These are phyloP conservation scores for Caenorhabditis imperialis DNA, from an alignment of 2,888 invertebrate species.

Conservation along the genomic window DNA sequence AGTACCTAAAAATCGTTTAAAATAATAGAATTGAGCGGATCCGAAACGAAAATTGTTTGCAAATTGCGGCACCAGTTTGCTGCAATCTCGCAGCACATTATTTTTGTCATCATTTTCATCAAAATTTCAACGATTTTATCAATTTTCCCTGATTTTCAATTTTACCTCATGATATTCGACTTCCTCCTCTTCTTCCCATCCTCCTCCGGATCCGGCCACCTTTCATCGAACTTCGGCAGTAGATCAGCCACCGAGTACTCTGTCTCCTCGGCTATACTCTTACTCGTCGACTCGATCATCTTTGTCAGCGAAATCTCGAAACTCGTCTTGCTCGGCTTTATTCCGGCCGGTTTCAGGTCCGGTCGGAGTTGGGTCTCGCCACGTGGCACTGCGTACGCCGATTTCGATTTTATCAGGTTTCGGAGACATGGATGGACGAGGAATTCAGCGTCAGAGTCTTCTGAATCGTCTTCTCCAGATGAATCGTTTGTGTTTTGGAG, in stretches of 20 bases:
- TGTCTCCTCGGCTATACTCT: conserved; percentile 49
- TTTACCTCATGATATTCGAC: conserved; percentile 32
- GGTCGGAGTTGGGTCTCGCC: conserved; percentile 7
- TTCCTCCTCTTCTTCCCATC: conserved; percentile 29
- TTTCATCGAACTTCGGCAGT: conserved; percentile 47
- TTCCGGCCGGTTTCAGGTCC: conserved; percentile 26
- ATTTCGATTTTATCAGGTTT: conserved; percentile 64
- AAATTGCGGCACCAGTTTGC: no score
- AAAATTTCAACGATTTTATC: no score
- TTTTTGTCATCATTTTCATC: no score
- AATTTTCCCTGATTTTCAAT: not conserved
- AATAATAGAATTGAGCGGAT: not conserved
- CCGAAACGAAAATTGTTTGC: no score
- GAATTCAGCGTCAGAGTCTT: conserved; percentile 56
- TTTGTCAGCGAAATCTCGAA: conserved; percentile 61
- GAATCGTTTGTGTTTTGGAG: conserved; percentile 32
- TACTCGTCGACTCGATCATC: conserved; percentile 60
- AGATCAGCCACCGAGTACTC: conserved; percentile 55
- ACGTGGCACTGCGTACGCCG: conserved; percentile 58
- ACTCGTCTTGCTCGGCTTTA: conserved; percentile 62
- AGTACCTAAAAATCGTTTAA: conserved; percentile 37
- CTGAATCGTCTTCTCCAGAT: conserved; percentile 29
- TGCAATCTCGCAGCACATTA: no score
- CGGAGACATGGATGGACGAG: conserved; percentile 61
- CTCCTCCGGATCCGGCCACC: conserved; percentile 63